Evolutionary conservation across 2,113 vertebrate species (phyloP).

Genomic region (Epinephelus cyanopodus): DNA sequence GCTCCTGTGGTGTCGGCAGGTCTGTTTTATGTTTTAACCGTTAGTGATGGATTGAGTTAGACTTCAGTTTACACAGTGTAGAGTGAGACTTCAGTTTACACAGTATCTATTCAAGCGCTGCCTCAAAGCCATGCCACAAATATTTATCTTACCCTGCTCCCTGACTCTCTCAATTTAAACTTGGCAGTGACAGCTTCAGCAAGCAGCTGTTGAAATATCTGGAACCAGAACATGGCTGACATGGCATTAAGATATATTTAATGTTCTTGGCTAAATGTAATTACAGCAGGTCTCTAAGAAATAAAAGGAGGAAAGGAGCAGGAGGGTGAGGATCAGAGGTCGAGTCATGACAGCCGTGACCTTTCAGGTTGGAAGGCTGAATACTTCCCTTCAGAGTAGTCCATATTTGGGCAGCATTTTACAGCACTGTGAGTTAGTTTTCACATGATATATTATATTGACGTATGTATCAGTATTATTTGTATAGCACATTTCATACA

Average conservation of each 20-base stretch:
- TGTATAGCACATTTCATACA: too few species aligned
- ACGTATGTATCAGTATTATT: too few species aligned
- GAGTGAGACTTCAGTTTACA: slow-evolving; percentile 6
- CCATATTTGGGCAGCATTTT: neutral
- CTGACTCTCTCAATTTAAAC: slow-evolving; percentile 12
- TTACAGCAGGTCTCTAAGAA: neutral
- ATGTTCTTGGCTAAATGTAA: neutral
- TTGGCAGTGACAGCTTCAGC: neutral
- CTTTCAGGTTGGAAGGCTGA: neutral
- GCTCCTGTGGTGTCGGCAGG: neutral
- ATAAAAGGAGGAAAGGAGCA: neutral
- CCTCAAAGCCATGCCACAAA: slow-evolving; percentile 1
- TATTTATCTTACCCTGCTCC: slow-evolving; percentile 16
- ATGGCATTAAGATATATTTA: neutral
- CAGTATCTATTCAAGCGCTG: neutral
- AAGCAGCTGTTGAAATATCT: slow-evolving; percentile 2
- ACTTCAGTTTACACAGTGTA: slow-evolving; percentile 3
- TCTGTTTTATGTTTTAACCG: slow-evolving; percentile 20
- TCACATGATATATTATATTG: too few species aligned
- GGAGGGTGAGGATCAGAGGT: neutral
- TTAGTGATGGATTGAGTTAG: slow-evolving; percentile 10
- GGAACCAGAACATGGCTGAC: neutral
- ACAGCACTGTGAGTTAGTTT: neutral
- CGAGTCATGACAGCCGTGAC: too few species aligned
- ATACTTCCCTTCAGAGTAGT: neutral